Evolutionary conservation across 2,113 vertebrate species (phyloP).

Genomic region (Corythornis cristatus): DNA sequence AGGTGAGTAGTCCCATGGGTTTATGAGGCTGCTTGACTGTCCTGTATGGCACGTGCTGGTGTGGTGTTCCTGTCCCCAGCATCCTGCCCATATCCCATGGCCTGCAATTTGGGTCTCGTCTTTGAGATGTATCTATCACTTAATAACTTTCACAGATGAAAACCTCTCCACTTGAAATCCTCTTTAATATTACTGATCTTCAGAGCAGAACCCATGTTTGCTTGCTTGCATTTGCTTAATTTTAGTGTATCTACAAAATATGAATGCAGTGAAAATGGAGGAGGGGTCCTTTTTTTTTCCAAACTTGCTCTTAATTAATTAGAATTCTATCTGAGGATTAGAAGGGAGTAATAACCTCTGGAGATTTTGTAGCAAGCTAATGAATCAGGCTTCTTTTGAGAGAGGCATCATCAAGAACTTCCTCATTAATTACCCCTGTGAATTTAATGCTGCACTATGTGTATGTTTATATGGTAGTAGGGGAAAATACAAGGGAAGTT

Average conservation of each 20-base stretch:
- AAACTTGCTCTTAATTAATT: not conserved
- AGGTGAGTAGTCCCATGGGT: not conserved
- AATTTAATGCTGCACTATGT: not conserved
- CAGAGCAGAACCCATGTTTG: not conserved
- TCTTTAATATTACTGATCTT: not conserved
- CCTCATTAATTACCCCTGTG: not conserved
- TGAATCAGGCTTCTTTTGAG: not conserved
- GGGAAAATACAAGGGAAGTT: not conserved
- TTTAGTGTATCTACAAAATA: not conserved
- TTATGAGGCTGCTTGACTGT: not conserved
- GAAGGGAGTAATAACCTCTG: not conserved
- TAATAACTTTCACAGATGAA: not conserved
- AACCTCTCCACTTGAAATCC: not conserved
- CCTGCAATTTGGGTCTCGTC: not conserved
- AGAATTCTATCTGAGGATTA: not conserved
- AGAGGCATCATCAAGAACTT: not conserved
- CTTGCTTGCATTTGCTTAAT: not conserved
- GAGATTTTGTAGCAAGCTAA: not conserved
- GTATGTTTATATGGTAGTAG: not conserved
- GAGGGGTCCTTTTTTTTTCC: rapidly evolving
- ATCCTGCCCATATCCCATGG: not conserved
- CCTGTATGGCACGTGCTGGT: rapidly evolving
- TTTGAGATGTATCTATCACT: not conserved
- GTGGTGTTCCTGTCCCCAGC: not conserved
- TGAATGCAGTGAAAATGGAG: not conserved